Base-by-base conservation (phyloP, 2,113 vertebrate species). In the Rhinogobius similis region DNA sequence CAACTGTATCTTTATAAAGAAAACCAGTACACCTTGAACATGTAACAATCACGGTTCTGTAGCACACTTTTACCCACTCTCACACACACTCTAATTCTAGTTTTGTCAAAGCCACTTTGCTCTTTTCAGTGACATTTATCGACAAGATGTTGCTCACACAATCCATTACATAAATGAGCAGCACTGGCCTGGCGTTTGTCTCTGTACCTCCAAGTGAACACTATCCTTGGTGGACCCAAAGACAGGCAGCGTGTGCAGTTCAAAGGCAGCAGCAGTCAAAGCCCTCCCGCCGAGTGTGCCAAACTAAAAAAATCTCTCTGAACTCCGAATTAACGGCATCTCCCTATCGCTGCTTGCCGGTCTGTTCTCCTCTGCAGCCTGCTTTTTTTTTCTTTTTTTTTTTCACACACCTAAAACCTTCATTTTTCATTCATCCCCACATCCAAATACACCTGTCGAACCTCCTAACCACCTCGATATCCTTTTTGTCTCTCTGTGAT, bases 231-330 rank as follows among this genome's bases (percentile, higher is more conserved):
- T 77, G 67, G 67, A 76, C 72, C 32, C 29, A 58, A 61, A 50
- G 64, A 39, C 72, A 43, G 59, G 44, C 74, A 78, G 73, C 67
- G 65, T 50, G 29, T 68, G 39, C 44, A 80, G 82, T 89, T 89
- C 85, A 89, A 89, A 89, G 70, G 82, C 76, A 82, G 72, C 73
- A 67, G 50, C 78, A 84, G 86, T 87, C 87, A 89, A 89, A 86
- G 87, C 46, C 83, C 80, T 84, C 87, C 87, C 73, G 84, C 83
- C n/a, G 86, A 75, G 85, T 82, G 78, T 85, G 83, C 86, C 87
- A 79, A 87, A 83, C 85, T 85, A 84, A 87, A 82, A 58, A 86
- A 87, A 85, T 87, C 87, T 87, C 79, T 87, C 83, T 83, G 83
- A 86, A 89, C 83, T 83, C 59, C 1, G 78, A 89, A 87, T 87